A percentile compares a stretch with the other conserved stretches of the same genome.
Evolutionary conservation across 92 coral and sea anemone genomes (phyloP).

Genomic region (Blastomussa wellsi): DNA sequence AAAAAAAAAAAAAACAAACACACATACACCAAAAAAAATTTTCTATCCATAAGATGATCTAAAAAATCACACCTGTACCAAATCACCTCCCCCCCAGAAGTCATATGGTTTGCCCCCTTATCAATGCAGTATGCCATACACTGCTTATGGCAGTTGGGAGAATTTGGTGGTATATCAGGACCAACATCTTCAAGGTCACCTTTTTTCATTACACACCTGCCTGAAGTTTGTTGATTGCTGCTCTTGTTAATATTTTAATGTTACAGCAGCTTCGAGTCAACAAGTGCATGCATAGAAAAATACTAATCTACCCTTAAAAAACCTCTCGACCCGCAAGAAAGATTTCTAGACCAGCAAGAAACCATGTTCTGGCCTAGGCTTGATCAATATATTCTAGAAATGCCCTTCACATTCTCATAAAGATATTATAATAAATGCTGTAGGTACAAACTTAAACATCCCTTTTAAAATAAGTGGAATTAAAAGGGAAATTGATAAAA

Average conservation of each 20-base stretch:
- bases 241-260: neutral
- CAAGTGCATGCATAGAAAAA: neutral
- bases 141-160: neutral
- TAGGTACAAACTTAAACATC: neutral
- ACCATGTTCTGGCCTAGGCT: neutral
- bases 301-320: neutral
- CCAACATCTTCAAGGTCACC: neutral
- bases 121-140: neutral
- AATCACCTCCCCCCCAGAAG: too few relatives aligned
- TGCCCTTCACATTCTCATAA: neutral
- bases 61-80: too few relatives aligned
- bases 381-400: neutral
- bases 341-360: slow-evolving; percentile 20
- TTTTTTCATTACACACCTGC: neutral
- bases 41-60: too few relatives aligned
- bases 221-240: neutral
- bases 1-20: too few relatives aligned
- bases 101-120: too few relatives aligned
- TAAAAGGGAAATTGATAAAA: neutral
- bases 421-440: neutral
- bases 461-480: neutral
- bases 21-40: too few relatives aligned
- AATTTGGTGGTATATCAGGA: neutral
- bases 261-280: neutral
- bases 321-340: slow-evolving; percentile 23